Conservation (phyloP, 2,888 invertebrate species). For the Halictus quadricinctus region DNA sequence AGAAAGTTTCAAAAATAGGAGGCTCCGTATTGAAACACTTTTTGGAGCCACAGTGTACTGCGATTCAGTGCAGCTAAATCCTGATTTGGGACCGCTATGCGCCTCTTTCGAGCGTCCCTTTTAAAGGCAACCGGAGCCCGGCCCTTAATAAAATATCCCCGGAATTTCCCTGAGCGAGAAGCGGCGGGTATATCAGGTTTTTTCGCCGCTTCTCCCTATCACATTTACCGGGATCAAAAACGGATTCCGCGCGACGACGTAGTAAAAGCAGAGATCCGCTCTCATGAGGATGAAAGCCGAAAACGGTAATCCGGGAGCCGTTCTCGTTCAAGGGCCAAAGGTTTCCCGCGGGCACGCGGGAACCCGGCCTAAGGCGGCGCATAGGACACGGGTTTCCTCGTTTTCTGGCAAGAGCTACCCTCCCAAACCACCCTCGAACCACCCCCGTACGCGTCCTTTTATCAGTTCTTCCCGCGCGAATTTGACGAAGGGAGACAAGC, state of each 20-base stretch:
- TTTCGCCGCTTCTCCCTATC: conserved; percentile 56
- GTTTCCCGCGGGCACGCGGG: conserved; percentile 56
- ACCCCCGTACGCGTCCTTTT: conserved; percentile 47
- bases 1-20: background rate
- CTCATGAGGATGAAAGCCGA: conserved; percentile 58
- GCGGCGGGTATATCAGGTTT: conserved; percentile 44
- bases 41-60: background rate
- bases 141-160: conserved; percentile 30
- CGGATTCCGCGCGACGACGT: conserved; percentile 65
- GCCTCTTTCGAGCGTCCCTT: background rate
- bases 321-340: conserved; percentile 62
- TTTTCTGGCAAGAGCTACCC: conserved; percentile 20
- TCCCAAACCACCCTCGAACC: background rate
- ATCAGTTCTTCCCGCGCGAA: conserved; percentile 61
- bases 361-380: conserved; percentile 52
- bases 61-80: background rate
- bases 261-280: conserved; percentile 37
- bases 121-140: background rate
- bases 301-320: conserved; percentile 73
- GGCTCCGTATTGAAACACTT: background rate
- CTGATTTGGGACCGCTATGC: background rate
- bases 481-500: conserved; percentile 62
- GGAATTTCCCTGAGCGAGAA: conserved; percentile 20
- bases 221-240: conserved; percentile 74
- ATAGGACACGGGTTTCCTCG: conserved; percentile 36